These are phyloP conservation scores for Buphagus erythrorhynchus DNA, from an alignment of 2,797 vertebrate genomes.

Conservation along the genomic window DNA sequence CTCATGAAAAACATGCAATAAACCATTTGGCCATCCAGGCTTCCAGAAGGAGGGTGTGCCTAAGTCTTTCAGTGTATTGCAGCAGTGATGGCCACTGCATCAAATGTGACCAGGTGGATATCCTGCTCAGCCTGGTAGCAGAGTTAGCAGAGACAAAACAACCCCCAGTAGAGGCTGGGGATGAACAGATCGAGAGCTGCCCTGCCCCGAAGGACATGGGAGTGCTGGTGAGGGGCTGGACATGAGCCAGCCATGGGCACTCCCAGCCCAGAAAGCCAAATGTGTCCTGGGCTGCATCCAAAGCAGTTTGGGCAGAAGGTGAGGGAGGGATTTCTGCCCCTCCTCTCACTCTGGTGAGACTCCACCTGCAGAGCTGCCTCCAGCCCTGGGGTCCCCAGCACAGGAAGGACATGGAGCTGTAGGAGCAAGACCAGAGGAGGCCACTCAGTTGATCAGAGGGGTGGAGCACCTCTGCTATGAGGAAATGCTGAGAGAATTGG, in stretches of 20 bases:
- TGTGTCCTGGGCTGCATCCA: neutral
- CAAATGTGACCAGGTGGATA: no score
- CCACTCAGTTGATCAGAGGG: neutral
- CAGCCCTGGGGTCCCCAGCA: neutral
- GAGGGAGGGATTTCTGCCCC: neutral
- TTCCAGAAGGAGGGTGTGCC: neutral
- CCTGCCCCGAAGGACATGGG: rapidly evolving
- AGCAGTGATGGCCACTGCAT: neutral
- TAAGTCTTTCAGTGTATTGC: neutral
- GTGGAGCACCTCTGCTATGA: neutral
- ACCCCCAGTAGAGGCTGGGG: no score
- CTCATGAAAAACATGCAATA: neutral
- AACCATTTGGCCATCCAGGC: no score
- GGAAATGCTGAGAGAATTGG: neutral
- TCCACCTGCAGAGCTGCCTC: neutral
- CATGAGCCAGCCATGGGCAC: neutral
- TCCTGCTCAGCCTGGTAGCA: neutral
- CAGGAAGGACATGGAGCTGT: neutral
- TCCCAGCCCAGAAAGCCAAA: neutral
- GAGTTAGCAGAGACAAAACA: neutral
- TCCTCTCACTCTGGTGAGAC: rapidly evolving
- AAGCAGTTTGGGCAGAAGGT: neutral
- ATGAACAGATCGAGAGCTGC: rapidly evolving
- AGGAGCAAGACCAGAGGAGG: neutral
- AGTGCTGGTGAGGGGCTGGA: neutral